A percentile compares a stretch with the other conserved stretches of the same genome.
Conservation (phyloP, 2,113 vertebrate genomes). For the Leptobrachium ailaonicum region DNA sequence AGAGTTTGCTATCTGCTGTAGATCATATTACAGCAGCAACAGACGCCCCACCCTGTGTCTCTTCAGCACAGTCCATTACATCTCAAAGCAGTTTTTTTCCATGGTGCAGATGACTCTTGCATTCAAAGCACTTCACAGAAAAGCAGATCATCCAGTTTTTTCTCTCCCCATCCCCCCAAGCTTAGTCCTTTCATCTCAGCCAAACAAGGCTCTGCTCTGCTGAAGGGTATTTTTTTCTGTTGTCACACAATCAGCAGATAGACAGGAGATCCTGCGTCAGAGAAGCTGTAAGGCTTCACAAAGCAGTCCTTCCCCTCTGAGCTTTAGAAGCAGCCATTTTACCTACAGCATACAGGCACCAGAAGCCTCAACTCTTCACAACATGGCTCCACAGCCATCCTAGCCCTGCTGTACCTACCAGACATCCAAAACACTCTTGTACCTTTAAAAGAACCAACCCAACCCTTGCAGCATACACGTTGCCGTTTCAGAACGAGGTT, state of each 20-base stretch:
- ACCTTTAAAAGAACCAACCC: not conserved
- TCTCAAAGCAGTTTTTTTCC: conserved; percentile 84
- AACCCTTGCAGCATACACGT: not conserved
- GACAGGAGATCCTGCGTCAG: conserved; percentile 23
- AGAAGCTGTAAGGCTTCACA: conserved; percentile 81
- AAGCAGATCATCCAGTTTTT: conserved; percentile 70
- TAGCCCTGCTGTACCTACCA: conserved; percentile 73
- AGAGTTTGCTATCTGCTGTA: conserved; percentile 83
- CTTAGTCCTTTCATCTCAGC: conserved; percentile 77
- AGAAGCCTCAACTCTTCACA: conserved; percentile 84
- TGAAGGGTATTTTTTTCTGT: conserved; percentile 85
- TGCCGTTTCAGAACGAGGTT: conserved; percentile 45
- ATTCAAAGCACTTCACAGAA: conserved; percentile 77
- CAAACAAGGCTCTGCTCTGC: conserved; percentile 81
- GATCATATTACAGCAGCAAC: conserved; percentile 90
- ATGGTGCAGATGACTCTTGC: conserved; percentile 80
- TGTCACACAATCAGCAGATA: conserved; percentile 76
- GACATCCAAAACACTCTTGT: conserved; percentile 59
- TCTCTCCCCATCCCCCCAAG: conserved; percentile 69
- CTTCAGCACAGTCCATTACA: conserved; percentile 83
- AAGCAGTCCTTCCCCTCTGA: conserved; percentile 74
- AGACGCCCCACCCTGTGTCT: conserved; percentile 86
- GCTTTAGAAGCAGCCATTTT: conserved; percentile 89
- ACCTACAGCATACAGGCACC: conserved; percentile 72
- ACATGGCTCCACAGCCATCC: conserved; percentile 89